Evolutionary conservation across 2,113 vertebrate species (phyloP).

Genomic region (Cnemophilus loriae): DNA sequence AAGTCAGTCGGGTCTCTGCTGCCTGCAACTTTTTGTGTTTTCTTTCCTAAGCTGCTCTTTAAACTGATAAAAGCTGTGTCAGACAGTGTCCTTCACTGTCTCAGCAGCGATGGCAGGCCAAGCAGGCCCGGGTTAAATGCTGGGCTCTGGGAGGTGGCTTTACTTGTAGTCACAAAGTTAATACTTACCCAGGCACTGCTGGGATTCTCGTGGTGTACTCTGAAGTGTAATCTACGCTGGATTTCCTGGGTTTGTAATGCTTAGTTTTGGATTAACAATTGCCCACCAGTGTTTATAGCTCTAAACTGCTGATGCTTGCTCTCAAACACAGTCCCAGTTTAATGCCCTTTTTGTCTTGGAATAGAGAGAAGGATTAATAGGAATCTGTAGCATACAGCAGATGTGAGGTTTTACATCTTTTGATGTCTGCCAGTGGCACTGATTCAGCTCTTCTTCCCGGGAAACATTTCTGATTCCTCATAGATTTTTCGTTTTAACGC

Average conservation of each 20-base stretch:
- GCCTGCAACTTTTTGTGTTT: neutral
- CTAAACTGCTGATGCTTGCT: neutral
- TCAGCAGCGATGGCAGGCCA: neutral
- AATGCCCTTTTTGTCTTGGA: neutral
- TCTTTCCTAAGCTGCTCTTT: neutral
- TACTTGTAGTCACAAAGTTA: neutral
- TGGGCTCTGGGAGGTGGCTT: neutral
- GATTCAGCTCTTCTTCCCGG: neutral
- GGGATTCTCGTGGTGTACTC: neutral
- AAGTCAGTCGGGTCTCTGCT: neutral
- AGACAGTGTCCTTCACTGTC: neutral
- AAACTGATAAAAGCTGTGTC: neutral
- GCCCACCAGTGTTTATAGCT: neutral
- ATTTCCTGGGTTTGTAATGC: constrained; percentile 10
- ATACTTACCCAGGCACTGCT: neutral
- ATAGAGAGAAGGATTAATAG: neutral
- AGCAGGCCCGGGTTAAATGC: neutral
- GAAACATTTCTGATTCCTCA: neutral
- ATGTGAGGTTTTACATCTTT: neutral
- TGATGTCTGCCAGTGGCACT: neutral
- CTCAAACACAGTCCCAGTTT: neutral
- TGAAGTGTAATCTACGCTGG: neutral
- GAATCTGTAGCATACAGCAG: neutral
- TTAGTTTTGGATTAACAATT: neutral
- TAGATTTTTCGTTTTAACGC: neutral